Base-by-base conservation (phyloP, 2,797 vertebrate genomes). In the Nyctibius grandis region DNA sequence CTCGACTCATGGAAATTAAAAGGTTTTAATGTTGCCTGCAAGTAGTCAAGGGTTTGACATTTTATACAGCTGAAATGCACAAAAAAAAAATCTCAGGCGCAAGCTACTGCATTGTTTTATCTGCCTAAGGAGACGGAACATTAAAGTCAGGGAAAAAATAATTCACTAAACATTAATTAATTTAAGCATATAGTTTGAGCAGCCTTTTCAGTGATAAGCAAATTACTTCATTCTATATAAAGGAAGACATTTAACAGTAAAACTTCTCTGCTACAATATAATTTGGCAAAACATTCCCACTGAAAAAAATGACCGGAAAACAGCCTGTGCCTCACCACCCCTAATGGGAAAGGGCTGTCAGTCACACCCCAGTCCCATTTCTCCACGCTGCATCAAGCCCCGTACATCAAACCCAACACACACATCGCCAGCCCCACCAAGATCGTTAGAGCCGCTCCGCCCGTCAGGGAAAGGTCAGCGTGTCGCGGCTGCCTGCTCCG, bases 361-460 rank as follows among this genome's bases (percentile, higher is more conserved):
- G 48, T 92, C 75, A 84, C 47, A 44, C 11, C 42, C 36, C 14
- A 57, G 89, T 59, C 91, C 79, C 54, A 65, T 76, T 96, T 96
- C 93, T 85, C 75, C 80, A 91, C 64, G 88, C 94, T 31, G 4
- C 20, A 96, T 94, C 93, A 94, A 79, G 91, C 83, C 91, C 93
- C 9, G 65, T 95, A 78, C 91, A 96, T 96, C 96, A 94, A 95
- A 95, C 93, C 78, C 97, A 96, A 97, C 96, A 96, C 76, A 95
- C 97, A 96, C 97, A 97, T 97, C 95, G 92, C 96, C 97, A 94
- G 97, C 89, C 95, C 94, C 97, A 97, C 98, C 97, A 97, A 93
- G 90, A 97, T 98, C 97, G 97, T 97, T 97, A 96, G 97, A 98
- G 96, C 89, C 11, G 61, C 91, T 93, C 97, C 89, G 86, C 61